phyloP scores from a whole-genome alignment of 2,888 invertebrate genomes.

The Catocala fraxini region DNA sequence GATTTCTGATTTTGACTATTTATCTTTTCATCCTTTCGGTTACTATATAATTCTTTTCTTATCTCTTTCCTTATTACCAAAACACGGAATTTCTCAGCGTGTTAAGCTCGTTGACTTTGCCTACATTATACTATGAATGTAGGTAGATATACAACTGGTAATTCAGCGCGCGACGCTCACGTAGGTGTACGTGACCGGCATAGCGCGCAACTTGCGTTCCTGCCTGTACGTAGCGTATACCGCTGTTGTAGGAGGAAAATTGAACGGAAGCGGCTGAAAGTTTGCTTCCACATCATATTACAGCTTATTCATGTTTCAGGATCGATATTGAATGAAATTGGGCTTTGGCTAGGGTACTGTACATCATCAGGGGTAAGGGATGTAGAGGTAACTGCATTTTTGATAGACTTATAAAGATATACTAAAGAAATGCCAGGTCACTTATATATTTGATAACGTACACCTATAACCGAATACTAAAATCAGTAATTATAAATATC shows the following conservation, averaged over 20 bases:
- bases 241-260: constrained; percentile 18
- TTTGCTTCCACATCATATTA: constrained; percentile 22
- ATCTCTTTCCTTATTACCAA: constrained; percentile 28
- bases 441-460: no score
- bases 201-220: constrained; percentile 45
- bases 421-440: no score
- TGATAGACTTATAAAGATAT: no score
- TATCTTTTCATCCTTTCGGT: no score
- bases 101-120: constrained; percentile 33
- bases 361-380: no score
- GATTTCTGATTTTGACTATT: no score
- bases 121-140: constrained; percentile 12
- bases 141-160: constrained; percentile 36
- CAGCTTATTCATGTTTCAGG: constrained; percentile 21
- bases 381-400: no score
- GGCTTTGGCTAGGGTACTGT: no score
- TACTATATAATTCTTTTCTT: no score
- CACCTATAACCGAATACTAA: no score
- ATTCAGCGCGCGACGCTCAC: constrained; percentile 51
- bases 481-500: no score
- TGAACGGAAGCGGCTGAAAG: constrained; percentile 40
- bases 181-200: constrained; percentile 54
- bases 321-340: not conserved
- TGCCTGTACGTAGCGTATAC: constrained; percentile 42
- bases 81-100: constrained; percentile 32